Percentiles rank a stretch among this genome's conserved stretches.
These are phyloP conservation scores for Trissolcus japonicus DNA, from an alignment of 2,888 invertebrate species.

Conservation along the genomic window DNA sequence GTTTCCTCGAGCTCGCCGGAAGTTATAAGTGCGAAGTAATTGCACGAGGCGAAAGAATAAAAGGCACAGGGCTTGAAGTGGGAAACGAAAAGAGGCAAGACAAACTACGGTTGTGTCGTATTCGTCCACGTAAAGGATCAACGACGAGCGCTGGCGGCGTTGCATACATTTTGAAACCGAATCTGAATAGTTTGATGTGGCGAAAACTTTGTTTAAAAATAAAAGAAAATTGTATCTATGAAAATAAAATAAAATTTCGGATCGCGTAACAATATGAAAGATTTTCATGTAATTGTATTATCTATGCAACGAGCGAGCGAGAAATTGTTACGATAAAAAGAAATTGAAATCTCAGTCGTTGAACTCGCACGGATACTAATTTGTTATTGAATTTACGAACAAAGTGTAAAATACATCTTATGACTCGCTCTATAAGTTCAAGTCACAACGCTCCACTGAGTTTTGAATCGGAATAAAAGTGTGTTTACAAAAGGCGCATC, in stretches of 20 bases:
- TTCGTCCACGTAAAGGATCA: conserved; percentile 51
- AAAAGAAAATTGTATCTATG: too few relatives aligned
- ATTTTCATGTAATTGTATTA: too few relatives aligned
- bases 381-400: conserved; percentile 32
- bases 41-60: conserved; percentile 54
- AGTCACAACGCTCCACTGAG: background rate
- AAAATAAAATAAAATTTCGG: too few relatives aligned
- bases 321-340: too few relatives aligned
- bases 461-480: background rate
- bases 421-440: conserved; percentile 11
- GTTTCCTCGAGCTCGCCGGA: conserved; percentile 39
- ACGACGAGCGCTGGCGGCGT: conserved; percentile 19
- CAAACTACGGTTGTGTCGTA: conserved; percentile 39
- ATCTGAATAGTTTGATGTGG: conserved; percentile 27
- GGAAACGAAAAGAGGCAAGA: conserved; percentile 41
- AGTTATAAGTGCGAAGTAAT: conserved; percentile 62
- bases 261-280: too few relatives aligned
- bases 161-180: conserved; percentile 31
- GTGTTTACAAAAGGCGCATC: too few relatives aligned
- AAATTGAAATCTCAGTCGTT: too few relatives aligned
- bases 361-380: conserved; percentile 8
- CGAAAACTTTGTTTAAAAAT: background rate
- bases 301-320: too few relatives aligned
- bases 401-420: conserved; percentile 14
- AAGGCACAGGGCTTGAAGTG: conserved; percentile 38